Evolutionary conservation across 2,888 invertebrate genomes (phyloP).

Genomic region (Ametastegia equiseti): DNA sequence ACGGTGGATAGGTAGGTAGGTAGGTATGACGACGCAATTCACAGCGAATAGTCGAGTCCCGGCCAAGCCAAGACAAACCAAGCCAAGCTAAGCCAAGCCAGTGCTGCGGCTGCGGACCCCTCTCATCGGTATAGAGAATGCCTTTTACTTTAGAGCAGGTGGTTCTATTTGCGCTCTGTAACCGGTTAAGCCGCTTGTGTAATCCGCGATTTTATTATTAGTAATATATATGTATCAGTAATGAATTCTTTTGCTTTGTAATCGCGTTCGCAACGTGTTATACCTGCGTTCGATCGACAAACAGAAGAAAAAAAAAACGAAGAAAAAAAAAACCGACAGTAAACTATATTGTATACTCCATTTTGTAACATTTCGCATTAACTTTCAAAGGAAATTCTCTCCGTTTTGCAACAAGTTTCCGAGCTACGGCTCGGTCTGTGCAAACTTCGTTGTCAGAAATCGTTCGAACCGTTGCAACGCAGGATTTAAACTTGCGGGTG

Average conservation of each 20-base stretch:
- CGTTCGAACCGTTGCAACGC: not conserved
- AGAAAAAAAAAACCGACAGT: not conserved
- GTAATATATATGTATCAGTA: constrained; percentile 9
- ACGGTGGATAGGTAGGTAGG: constrained; percentile 52
- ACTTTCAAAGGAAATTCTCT: not conserved
- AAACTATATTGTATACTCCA: not conserved
- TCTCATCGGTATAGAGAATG: constrained; percentile 42
- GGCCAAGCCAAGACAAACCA: too few species aligned
- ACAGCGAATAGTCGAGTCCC: not conserved
- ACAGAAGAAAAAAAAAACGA: not conserved
- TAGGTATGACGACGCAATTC: constrained; percentile 14
- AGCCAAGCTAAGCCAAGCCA: too few species aligned
- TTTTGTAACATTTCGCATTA: not conserved
- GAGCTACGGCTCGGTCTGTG: not conserved
- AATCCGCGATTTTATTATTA: constrained; percentile 35
- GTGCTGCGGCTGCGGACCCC: too few species aligned
- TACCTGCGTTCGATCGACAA: not conserved
- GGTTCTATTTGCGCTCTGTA: constrained; percentile 65
- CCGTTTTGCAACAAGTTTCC: not conserved
- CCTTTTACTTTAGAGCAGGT: constrained; percentile 61
- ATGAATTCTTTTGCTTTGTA: constrained; percentile 15
- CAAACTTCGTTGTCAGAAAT: not conserved
- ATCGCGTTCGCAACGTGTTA: not conserved
- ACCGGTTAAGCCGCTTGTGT: constrained; percentile 45
- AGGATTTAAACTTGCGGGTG: too few species aligned